Base-by-base conservation (phyloP, 2,888 invertebrate genomes). In the Camponotus fellah region DNA sequence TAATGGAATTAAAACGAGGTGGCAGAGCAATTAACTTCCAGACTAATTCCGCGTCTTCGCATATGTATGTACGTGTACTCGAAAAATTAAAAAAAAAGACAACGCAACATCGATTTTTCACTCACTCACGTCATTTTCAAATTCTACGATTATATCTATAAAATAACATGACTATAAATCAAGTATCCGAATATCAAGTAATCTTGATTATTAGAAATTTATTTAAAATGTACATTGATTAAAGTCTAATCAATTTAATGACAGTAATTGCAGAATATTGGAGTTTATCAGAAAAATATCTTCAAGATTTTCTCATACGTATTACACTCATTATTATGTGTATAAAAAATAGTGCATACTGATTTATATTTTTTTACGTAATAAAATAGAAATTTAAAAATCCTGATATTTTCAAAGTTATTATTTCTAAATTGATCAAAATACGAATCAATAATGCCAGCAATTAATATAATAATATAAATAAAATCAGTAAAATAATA, bases 1-100 rank as follows among this genome's bases (percentile, higher is more conserved):
- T 90, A 92, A 92, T 92, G 89, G 89, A 92, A 92, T 92, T 92
- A 92, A 92, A 92, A 92, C 91, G 88, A 90, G 91, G 89, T 88
- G 89, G 89, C 85, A 83, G 77, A 87, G 88, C 89, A 92, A 92
- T 92, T 92, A 92, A 91, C 91, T 90, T 88, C 82, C 89, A 80
- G 87, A 87, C 87, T 91, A 90, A 90, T 89, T 86, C 75, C 83
- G 81, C 80, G 72, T 71, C 72, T 71, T 72, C 60, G 26, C 60
- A 60, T 32, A 17, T 17, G 14, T 32, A 75, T 68, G 76, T 64
- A 74, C 83, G 82, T 85, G 83, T 62, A 72, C 62, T 46, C 64
- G 26, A 58, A 37, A 26, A 37, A 69, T 32, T 3, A 6, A 49
- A 53, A 34, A 34, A 53, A n/a, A 46, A 10, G 10, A 34, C 8